Evolutionary conservation across 2,797 vertebrate genomes (phyloP), one percentile per base, ranked within the genome.

Genomic region (Etheostoma perlongum): DNA sequence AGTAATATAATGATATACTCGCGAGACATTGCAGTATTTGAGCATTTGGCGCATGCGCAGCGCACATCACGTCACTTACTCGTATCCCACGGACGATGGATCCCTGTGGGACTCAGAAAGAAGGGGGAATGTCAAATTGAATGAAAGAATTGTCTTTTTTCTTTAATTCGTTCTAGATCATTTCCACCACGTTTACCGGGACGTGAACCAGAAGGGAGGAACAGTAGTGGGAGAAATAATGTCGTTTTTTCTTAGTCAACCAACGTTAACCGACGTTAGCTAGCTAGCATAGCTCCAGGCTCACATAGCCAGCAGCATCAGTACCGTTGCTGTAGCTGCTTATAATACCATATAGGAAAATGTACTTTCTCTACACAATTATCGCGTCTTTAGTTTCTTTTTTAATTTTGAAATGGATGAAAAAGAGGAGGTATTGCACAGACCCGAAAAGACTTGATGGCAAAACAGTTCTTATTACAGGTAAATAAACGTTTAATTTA

Each of bases 391-490:
- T 96, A 52, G 73, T 93, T 72, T 78, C 83, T 12, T 95, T 95
- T 78, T 88, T 96, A 21, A 42, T 94, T 57, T 81, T 95, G 58
- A 95, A 95, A 88, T 95, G 94, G 93, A 82, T 95, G 84, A 96
- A 96, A 86, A 94, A 81, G 65, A 94, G 95, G 66, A 84, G 90
- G 23, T 88, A 88, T 42, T 96, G 93, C 79, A 94, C 91, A 49
- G 95, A 96, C 74, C 30, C 90, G n/a, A 95, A 90, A 84, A 91
- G 96, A 82, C 88, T 96, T 16, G 95, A 96, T 85, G 95, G 95
- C 2, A 96, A 95, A 94, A 96, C 95, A 0, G 94, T 94, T 67
- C 83, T 96, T 33, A 95, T 96, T 42, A 96, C 96, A 79, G 96
- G 96, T 96, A 88, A 90, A 78, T 57, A 47, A 46, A 40, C 16